These are phyloP conservation scores for Congeria kusceri DNA, from an alignment of 2,888 invertebrate species.

Conservation along the genomic window DNA sequence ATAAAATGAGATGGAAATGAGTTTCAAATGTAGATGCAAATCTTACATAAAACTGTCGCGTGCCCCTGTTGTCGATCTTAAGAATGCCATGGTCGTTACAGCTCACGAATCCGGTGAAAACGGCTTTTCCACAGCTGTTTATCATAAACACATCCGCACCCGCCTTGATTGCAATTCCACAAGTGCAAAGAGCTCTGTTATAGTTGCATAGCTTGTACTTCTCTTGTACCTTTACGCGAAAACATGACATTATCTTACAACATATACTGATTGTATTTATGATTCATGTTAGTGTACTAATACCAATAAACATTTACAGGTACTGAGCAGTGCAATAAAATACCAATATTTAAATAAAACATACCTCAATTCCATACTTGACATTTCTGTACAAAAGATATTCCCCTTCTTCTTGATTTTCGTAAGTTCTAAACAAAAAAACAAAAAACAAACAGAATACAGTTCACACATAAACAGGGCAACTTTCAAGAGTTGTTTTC, in stretches of 20 bases:
- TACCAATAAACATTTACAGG: no score
- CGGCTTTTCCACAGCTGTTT: neutral
- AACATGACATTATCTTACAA: no score
- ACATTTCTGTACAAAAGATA: conserved; percentile 16
- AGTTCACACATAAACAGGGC: no score
- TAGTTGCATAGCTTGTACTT: neutral
- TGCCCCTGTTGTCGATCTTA: neutral
- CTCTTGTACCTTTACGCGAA: neutral
- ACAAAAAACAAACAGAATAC: neutral
- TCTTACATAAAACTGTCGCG: no score
- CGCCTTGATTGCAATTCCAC: neutral
- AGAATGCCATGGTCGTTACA: neutral
- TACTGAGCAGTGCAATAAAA: no score
- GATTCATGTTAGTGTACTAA: no score
- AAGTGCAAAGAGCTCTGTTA: neutral
- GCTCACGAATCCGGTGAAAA: neutral
- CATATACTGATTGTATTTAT: no score
- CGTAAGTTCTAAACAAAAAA: neutral
- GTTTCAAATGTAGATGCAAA: neutral
- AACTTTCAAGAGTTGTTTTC: no score
- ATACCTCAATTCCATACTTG: conserved; percentile 22
- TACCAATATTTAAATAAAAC: neutral
- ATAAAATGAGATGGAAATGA: no score
- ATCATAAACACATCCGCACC: neutral
- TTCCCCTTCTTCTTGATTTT: conserved; percentile 10